Percentiles rank a stretch among this genome's conserved stretches.
Evolutionary conservation across 2,113 vertebrate genomes (phyloP).

Genomic region (Antidorcas marsupialis): DNA sequence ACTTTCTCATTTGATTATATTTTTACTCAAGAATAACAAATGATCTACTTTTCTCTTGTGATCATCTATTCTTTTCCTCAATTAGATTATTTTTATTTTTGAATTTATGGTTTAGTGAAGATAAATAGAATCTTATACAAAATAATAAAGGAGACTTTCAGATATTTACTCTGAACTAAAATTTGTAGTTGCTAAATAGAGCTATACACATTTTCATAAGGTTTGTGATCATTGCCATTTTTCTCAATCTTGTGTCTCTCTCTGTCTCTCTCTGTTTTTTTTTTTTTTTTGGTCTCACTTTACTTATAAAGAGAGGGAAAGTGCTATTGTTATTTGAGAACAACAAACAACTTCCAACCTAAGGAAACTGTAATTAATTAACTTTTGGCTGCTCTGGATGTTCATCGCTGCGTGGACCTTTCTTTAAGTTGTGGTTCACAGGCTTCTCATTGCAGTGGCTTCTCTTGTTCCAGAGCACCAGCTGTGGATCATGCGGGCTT

Average conservation of each 20-base stretch:
- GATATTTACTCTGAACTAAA: neutral
- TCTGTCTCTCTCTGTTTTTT: neutral
- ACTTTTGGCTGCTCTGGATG: neutral
- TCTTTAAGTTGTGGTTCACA: neutral
- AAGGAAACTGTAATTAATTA: neutral
- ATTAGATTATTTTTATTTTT: neutral
- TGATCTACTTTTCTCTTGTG: neutral
- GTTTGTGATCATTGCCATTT: neutral
- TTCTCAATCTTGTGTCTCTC: neutral
- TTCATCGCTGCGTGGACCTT: neutral
- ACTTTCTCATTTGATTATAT: neutral
- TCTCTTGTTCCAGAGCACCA: neutral
- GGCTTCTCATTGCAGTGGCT: neutral
- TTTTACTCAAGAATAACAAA: neutral
- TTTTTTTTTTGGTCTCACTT: neutral
- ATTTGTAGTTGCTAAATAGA: neutral
- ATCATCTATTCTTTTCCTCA: neutral
- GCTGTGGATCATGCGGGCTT: fast-evolving
- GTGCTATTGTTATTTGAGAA: neutral
- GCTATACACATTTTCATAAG: neutral
- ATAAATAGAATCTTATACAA: neutral
- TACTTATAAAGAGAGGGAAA: neutral
- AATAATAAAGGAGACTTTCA: neutral
- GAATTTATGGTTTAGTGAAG: neutral
- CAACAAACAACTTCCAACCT: neutral